Conservation (phyloP, 2,113 vertebrate species). For the Himantopus leucocephalus region DNA sequence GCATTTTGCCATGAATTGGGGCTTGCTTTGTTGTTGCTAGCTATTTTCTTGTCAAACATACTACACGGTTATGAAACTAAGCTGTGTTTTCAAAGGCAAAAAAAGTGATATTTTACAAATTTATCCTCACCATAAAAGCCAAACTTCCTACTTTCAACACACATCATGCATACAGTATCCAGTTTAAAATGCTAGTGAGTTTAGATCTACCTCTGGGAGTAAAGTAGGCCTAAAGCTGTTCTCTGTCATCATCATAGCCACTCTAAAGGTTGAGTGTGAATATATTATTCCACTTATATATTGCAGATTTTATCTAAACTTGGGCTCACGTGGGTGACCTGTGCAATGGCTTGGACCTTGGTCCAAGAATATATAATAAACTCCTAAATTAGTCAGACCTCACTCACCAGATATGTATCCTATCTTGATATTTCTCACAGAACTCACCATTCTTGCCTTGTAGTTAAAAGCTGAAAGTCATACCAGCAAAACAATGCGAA, state of each 20-base stretch:
- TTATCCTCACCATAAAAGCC: neutral
- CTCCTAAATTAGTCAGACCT: neutral
- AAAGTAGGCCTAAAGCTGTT: neutral
- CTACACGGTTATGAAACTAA: neutral
- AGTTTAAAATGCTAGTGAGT: neutral
- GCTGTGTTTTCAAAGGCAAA: neutral
- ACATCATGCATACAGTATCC: too few relatives aligned
- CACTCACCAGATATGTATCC: neutral
- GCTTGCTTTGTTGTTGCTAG: neutral
- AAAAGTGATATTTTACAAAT: neutral
- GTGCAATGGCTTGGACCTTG: neutral
- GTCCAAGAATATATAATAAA: neutral
- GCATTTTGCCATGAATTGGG: neutral
- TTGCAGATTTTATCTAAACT: neutral
- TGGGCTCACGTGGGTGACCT: neutral
- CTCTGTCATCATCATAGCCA: fast-evolving
- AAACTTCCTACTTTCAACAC: neutral
- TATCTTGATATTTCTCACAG: neutral
- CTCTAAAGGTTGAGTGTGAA: neutral
- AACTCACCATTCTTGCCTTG: neutral
- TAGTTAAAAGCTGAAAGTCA: neutral
- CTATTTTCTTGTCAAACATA: neutral
- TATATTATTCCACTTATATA: neutral
- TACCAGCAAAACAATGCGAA: neutral
- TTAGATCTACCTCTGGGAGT: neutral